Conservation (phyloP, 2,888 invertebrate genomes). For the Lasioglossum marginatum region DNA sequence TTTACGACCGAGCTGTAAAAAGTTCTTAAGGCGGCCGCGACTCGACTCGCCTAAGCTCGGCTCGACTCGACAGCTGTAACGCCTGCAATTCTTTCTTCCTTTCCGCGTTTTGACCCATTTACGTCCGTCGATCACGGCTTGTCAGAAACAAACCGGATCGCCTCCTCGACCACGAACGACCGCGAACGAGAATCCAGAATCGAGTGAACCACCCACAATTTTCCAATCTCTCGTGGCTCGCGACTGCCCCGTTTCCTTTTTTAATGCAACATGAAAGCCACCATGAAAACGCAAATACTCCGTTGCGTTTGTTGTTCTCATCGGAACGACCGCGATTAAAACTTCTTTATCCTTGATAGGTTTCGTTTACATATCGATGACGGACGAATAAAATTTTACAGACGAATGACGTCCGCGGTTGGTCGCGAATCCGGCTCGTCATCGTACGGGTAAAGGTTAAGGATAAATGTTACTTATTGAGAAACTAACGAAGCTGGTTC, state of each 20-base stretch:
- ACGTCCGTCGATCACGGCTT: conserved; percentile 3
- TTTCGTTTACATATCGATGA: background rate
- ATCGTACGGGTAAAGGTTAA: background rate
- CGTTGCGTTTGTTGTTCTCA: background rate
- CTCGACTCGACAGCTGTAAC: conserved; percentile 37
- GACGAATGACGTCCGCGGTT: too few relatives aligned
- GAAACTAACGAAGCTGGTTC: background rate
- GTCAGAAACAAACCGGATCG: background rate
- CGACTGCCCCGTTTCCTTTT: background rate
- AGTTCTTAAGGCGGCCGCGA: conserved; percentile 55
- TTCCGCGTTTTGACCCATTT: conserved; percentile 50
- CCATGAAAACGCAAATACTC: background rate
- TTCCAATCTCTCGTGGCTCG: background rate
- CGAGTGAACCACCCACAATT: background rate
- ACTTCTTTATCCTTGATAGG: background rate
- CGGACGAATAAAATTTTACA: background rate
- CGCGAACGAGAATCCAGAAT: background rate
- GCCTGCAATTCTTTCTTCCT: conserved; percentile 54
- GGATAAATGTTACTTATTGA: background rate
- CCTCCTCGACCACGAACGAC: background rate
- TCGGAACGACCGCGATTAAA: background rate
- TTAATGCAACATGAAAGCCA: too few relatives aligned
- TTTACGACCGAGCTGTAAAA: conserved; percentile 65
- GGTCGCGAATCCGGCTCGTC: background rate
- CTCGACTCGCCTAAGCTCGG: background rate